Percentiles rank a stretch among this genome's conserved stretches.
Evolutionary conservation across 2,797 vertebrate species (phyloP).

Genomic region (Champsocephalus esox): DNA sequence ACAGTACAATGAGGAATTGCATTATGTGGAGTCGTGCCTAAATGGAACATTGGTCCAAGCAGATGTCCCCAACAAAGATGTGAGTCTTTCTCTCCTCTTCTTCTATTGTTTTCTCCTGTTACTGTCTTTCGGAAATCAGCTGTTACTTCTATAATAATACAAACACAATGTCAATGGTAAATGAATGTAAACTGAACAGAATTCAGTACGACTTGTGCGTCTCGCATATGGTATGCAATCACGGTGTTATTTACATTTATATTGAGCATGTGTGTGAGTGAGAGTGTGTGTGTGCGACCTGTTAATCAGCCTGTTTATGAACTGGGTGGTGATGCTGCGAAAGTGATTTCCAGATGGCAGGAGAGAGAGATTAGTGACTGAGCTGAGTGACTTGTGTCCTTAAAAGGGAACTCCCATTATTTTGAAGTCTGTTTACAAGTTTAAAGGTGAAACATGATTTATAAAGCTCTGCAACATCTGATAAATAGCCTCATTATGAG

Average conservation of each 20-base stretch:
- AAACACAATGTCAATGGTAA: neutral
- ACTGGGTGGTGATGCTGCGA: neutral
- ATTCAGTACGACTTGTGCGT: neutral
- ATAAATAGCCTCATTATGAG: neutral
- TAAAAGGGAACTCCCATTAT: constrained; percentile 3
- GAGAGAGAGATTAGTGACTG: neutral
- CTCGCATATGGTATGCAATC: neutral
- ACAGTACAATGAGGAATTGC: constrained; percentile 96
- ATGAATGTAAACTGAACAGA: neutral
- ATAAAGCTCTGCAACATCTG: neutral
- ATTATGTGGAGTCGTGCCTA: constrained; percentile 95
- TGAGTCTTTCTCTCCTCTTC: constrained; percentile 75
- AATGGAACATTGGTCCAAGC: constrained; percentile 97
- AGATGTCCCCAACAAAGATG: constrained; percentile 97
- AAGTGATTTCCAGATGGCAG: constrained; percentile 2
- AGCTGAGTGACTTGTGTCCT: neutral
- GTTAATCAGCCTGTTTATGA: neutral
- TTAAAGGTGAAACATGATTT: neutral
- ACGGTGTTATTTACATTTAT: neutral
- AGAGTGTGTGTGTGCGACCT: neutral
- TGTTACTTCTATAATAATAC: neutral
- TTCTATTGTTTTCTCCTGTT: constrained; percentile 15
- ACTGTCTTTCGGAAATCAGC: neutral
- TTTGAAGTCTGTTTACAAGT: constrained; percentile 2
- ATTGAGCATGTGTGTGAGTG: neutral